Evolutionary conservation across 2,797 vertebrate genomes (phyloP), one percentile per base, ranked within the genome.

Genomic region (Phoebastria nigripes): DNA sequence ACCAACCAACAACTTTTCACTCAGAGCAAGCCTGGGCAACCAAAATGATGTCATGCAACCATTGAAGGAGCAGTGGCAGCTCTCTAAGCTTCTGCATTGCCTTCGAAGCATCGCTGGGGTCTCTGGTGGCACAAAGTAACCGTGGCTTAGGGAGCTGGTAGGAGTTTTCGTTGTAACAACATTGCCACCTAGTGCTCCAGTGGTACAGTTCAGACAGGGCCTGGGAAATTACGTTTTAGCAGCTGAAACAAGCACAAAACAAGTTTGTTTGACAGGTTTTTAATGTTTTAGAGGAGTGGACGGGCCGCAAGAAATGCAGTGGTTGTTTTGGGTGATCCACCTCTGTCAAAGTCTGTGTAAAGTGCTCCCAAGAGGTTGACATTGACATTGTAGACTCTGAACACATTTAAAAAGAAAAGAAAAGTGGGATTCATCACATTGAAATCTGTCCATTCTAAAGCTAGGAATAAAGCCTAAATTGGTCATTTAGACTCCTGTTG

Each of bases 101-200:
- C 42, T 12, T 69, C 0, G 87, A 31, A 82, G 19, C 80, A 6
- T 31, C 17, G 0, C 8, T 58, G 72, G 62, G 37, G 31, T 44
- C 61, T 67, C 69, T 35, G 55, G 24, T 3, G 35, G 29, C 22
- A 37, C 58, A 12, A 35, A 55, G 58, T 20, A 77, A 17, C n/a
- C 3, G 13, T 17, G 56, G 41, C 25, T 51, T 2, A 3, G 2
- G 2, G 47, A 73, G 66, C 63, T 22, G 42, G 26, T 8, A 8
- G 51, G 56, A 28, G 59, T 95, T 96, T 98, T 98, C 82, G 13
- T 98, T 97, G 97, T 97, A 95, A 80, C 98, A 98, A 98, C 92
- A 98, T 83, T 98, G 98, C 98, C 98, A 98, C 98, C 98, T 98
- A 98, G 97, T 96, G 98, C 89, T 95, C 82, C 37, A 35, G 22